These are phyloP conservation scores for Troides aeacus DNA, from an alignment of 2,888 invertebrate species.

Conservation along the genomic window DNA sequence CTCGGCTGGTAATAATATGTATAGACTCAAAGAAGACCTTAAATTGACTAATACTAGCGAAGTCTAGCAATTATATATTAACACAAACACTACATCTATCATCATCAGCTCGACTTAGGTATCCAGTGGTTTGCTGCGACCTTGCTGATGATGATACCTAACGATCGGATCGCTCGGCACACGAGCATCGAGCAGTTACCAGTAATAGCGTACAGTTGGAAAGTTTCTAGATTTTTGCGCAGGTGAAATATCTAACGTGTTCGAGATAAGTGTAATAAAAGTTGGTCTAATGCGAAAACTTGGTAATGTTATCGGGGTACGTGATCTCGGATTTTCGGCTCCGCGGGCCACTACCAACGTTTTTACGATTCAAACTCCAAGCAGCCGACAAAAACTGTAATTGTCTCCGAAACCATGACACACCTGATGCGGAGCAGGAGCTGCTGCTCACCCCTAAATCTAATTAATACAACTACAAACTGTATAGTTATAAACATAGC, in stretches of 20 bases:
- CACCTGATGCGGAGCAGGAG: background rate
- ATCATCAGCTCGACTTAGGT: background rate
- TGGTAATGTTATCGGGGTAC: constrained; percentile 78
- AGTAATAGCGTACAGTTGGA: constrained; percentile 29
- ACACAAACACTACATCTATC: too few species aligned
- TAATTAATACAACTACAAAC: too few species aligned
- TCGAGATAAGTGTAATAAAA: constrained; percentile 78
- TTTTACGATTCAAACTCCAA: constrained; percentile 51
- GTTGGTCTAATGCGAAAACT: constrained; percentile 75
- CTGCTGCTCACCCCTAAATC: too few species aligned
- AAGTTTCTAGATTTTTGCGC: constrained; percentile 22
- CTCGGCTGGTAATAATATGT: too few species aligned
- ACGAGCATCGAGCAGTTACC: too few species aligned
- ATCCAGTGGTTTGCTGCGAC: too few species aligned
- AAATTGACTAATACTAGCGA: too few species aligned
- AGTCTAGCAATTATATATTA: too few species aligned
- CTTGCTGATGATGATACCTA: too few species aligned
- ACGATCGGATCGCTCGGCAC: too few species aligned
- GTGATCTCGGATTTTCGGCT: constrained; percentile 75
- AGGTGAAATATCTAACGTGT: constrained; percentile 50
- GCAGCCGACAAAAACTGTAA: constrained; percentile 49
- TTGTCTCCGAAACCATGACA: constrained; percentile 44
- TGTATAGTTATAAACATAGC: too few species aligned
- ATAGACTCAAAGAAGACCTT: too few species aligned
- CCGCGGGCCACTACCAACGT: constrained; percentile 56